Evolutionary conservation across 1,140 invertebrate species (phyloP), one percentile per base, ranked within the genome.

Genomic region (Euschistus heros): DNA sequence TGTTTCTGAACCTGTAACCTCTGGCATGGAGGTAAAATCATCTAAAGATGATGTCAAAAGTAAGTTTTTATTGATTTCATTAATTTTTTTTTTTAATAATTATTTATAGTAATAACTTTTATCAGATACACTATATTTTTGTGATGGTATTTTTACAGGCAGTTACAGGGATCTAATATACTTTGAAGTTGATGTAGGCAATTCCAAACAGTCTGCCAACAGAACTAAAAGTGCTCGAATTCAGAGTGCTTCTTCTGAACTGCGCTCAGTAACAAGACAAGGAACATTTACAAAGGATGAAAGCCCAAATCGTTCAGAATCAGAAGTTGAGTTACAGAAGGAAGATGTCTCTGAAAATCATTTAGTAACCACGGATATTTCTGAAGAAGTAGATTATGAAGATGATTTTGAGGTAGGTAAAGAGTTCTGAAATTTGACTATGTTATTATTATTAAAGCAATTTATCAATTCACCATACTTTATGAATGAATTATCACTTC

Each of bases 371-470:
- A 6, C 7, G 17, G 7, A 8, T 26, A 26, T 14, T 17, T 17
- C 7, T 59, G 59, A 61, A n/a, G 59, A n/a, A 6, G 46, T 47
- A 47, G 62, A 64, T n/a, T 64, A 64, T 33, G 63, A 64, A n/a
- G 63, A 64, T 57, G 63, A 64, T 54, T 64, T 64, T 64, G 63
- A 64, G 50, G 63, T 64, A 33, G 30, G 8, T 37, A 13, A 4
- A 13, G 7, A 13, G 33, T 37, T 30, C 13, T 37, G 33, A 37
- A 37, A 10, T 10, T 37, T 4, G 33, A 37, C 5, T 37, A 10
- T 37, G 1, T 10, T 10, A 37, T 37, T 37, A 54, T 8, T 54
- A 54, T 1, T 54, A 8, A 17, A n/a, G 15, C n/a, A 54, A 54
- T 17, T 54, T n/a, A n/a, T n/a, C n/a, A n/a, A 8, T 50, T 50